Evolutionary conservation across 1,140 invertebrate species (phyloP), one percentile per base, ranked within the genome.

Genomic region (Procambarus clarkii): DNA sequence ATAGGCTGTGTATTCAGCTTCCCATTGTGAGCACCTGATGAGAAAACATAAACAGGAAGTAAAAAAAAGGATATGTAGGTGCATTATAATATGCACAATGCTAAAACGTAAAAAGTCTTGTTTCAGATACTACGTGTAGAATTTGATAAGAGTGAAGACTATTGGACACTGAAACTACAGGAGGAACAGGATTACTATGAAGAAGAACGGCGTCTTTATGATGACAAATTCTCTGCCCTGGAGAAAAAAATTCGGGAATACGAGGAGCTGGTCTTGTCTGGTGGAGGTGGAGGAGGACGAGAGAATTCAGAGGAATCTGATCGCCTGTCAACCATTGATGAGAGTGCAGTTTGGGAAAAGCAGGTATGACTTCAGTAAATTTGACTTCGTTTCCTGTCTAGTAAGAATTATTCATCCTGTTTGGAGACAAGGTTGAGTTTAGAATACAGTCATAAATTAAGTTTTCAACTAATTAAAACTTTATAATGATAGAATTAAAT

Each of bases 91-190:
- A 54, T 54, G 50, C 50, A 54, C 50, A 54, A 0, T 54, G 34
- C 34, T 34, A 34, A 34, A 34, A 34, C 34, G 34, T 34, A 34
- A 34, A 34, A 34, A 34, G 34, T 34, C 34, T 81, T 81, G 3
- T 48, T 48, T 60, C 90, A 98, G 94, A 94, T 96, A 92, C 94
- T 98, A 93, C 96, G 95, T 93, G 94, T 95, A 24, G 97, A 98
- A 93, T 97, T 97, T 93, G 97, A 98, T 93, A 96, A 96, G 91
- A 97, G 97, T 93, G 97, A 98, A 94, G 97, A 98, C 93, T 98
- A 98, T 94, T 98, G 97, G 97, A 95, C 96, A 48, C 80, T 90
- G 9, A 97, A 97, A 94, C 94, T 98, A 54, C 96, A 97, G 77
- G 97, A 97, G 89, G 97, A 98, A 94, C 95, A 97, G 64, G 95